phyloP scores from a whole-genome alignment of 2,888 invertebrate species.

The Neoitamus cyanurus region DNA sequence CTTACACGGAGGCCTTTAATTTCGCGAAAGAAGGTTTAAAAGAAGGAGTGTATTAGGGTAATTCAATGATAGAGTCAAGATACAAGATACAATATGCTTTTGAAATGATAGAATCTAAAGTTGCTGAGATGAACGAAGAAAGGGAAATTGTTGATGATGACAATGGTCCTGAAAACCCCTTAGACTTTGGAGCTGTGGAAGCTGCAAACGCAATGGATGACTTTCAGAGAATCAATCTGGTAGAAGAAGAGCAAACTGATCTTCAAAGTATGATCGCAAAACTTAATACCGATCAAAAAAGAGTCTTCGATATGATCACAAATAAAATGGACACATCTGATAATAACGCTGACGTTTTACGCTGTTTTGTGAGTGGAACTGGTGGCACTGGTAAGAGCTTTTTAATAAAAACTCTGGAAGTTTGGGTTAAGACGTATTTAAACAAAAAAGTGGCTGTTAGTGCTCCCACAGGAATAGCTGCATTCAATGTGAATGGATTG shows the following conservation, averaged over 20 bases:
- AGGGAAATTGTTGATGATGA: neutral
- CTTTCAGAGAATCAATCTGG: neutral
- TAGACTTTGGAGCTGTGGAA: slow-evolving; percentile 6
- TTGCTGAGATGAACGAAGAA: neutral
- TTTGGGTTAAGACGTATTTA: neutral
- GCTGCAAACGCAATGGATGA: slow-evolving; percentile 26
- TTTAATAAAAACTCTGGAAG: slow-evolving; percentile 8
- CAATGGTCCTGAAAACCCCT: neutral
- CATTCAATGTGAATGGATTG: slow-evolving; percentile 21
- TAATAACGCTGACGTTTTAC: neutral
- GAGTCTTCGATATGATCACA: slow-evolving; percentile 9
- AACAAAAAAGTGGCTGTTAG: neutral
- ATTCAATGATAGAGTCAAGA: slow-evolving; percentile 12
- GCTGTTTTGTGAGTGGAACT: neutral
- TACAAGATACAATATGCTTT: slow-evolving; percentile 14
- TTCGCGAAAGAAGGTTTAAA: neutral
- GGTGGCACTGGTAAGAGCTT: slow-evolving; percentile 1
- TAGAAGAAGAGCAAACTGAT: slow-evolving; percentile 25
- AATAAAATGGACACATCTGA: slow-evolving; percentile 1
- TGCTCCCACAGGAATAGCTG: slow-evolving; percentile 20
- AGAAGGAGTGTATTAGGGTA: slow-evolving; percentile 1
- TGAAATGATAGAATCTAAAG: slow-evolving; percentile 4
- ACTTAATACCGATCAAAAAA: slow-evolving; percentile 25
- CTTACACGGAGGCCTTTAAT: slow-evolving; percentile 3
- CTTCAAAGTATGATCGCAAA: slow-evolving; percentile 29